These are phyloP conservation scores for Hanleya hanleyi DNA, from an alignment of 2,888 invertebrate genomes.

Conservation along the genomic window DNA sequence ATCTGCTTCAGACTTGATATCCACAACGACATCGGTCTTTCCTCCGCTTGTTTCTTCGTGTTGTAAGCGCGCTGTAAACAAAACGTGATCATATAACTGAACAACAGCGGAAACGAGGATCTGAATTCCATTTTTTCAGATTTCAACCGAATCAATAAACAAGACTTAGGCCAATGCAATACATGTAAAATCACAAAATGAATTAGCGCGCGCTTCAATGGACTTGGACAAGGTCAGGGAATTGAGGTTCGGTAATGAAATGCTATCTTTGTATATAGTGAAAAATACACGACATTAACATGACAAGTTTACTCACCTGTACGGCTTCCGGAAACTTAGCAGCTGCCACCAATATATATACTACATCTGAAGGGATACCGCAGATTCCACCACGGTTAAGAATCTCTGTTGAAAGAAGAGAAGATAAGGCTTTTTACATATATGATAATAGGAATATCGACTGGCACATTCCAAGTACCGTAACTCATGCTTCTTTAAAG, in stretches of 20 bases:
- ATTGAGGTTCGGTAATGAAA: too few species aligned
- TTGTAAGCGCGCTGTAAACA: constrained; percentile 49
- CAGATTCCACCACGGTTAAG: constrained; percentile 51
- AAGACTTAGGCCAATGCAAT: too few species aligned
- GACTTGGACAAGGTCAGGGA: too few species aligned
- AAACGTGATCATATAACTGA: not conserved
- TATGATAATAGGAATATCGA: too few species aligned
- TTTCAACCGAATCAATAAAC: too few species aligned
- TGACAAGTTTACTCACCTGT: constrained; percentile 39
- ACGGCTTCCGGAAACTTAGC: constrained; percentile 49
- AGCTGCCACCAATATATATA: constrained; percentile 52
- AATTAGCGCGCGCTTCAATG: not conserved
- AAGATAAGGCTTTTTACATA: too few species aligned
- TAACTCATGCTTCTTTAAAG: too few species aligned
- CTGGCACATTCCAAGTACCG: too few species aligned
- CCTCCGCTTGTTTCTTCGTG: constrained; percentile 50
- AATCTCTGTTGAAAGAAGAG: constrained; percentile 39
- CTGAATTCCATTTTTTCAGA: too few species aligned
- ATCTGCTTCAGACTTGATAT: constrained; percentile 50
- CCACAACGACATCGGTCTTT: constrained; percentile 60
- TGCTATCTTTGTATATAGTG: too few species aligned
- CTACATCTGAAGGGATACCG: constrained; percentile 53
- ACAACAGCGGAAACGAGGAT: not conserved
- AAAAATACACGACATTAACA: too few species aligned
- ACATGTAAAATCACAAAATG: not conserved